Base-by-base conservation (phyloP, 2,113 vertebrate species). In the Chaenocephalus aceratus region DNA sequence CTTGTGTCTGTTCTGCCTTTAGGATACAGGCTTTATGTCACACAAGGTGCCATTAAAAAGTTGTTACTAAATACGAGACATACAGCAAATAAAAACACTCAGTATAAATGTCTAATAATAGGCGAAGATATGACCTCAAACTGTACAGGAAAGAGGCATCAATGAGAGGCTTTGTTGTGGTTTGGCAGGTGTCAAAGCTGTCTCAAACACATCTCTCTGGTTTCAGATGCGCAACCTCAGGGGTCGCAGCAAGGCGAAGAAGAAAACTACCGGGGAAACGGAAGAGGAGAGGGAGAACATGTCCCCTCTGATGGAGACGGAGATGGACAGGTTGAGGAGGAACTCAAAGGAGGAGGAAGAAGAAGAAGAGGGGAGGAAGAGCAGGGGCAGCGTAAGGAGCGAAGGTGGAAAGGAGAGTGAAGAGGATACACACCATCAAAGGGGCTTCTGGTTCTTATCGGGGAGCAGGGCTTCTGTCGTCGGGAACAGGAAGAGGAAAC, bases 151-250 rank as follows among this genome's bases (percentile, higher is more conserved):
- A 79, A 80, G 76, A 90, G 78, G 85, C 85, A 7, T 94, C 88
- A 92, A 53, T 60, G 65, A 82, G 64, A 54, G 14, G 49, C 91
- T 94, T 94, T 92, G 90, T 92, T 90, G 89, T 84, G 69, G 64
- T 88, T 90, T 93, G 93, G 88, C 93, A 93, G 90, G 87, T 88
- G 89, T 88, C 30, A 58, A 88, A 89, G 77, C 68, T 64, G 54
- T 81, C 81, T 90, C 76, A 85, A 72, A 83, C 74, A 7, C 74
- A 46, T 89, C 75, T 80, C 3, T 87, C 79, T 89, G 82, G 84
- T 94, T 94, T 86, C 89, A 95, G 95, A 94, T 89, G 86, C 88
- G 91, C 84, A 92, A 86, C 89, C 93, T 94, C 88, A 91, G 91
- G 88, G 89, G 93, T 80, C 92, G 91, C 82, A 90, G 83, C 90